Evolutionary conservation across 1,140 invertebrate genomes (phyloP).

Genomic region (Macrotrachela quadricornifera): DNA sequence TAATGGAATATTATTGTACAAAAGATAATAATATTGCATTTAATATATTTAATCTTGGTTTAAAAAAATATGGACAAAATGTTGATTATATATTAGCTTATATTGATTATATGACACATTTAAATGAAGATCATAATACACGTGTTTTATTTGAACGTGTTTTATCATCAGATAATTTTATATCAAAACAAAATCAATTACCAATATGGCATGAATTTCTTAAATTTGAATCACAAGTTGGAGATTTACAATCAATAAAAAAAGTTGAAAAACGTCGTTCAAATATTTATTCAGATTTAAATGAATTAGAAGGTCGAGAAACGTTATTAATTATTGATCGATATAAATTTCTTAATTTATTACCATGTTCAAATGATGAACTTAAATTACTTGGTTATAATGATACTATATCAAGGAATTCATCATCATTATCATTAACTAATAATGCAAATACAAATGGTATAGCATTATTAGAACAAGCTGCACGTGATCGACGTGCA

Average conservation of each 20-base stretch:
- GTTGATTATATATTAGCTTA: slow-evolving; percentile 85
- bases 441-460: neutral
- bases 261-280: slow-evolving; percentile 85
- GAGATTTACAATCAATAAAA: slow-evolving; percentile 83
- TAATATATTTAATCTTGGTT: slow-evolving; percentile 84
- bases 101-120: slow-evolving; percentile 85
- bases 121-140: slow-evolving; percentile 98
- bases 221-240: slow-evolving; percentile 94
- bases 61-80: slow-evolving; percentile 82
- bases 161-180: slow-evolving; percentile 49
- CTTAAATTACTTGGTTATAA: slow-evolving; percentile 43
- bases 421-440: neutral
- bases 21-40: slow-evolving; percentile 97
- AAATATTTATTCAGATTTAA: slow-evolving; percentile 39
- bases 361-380: slow-evolving; percentile 66
- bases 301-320: slow-evolving; percentile 89
- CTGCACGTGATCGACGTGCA: slow-evolving; percentile 22
- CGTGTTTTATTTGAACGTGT: slow-evolving; percentile 82
- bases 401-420: neutral
- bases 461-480: neutral
- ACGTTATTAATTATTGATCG: slow-evolving; percentile 79
- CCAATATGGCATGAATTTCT: slow-evolving; percentile 87
- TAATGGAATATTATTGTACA: slow-evolving; percentile 98
- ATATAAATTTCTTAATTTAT: slow-evolving; percentile 79
- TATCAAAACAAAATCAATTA: neutral